Conservation (phyloP, 1,140 invertebrate species). For the Rhynchophorus ferrugineus region DNA sequence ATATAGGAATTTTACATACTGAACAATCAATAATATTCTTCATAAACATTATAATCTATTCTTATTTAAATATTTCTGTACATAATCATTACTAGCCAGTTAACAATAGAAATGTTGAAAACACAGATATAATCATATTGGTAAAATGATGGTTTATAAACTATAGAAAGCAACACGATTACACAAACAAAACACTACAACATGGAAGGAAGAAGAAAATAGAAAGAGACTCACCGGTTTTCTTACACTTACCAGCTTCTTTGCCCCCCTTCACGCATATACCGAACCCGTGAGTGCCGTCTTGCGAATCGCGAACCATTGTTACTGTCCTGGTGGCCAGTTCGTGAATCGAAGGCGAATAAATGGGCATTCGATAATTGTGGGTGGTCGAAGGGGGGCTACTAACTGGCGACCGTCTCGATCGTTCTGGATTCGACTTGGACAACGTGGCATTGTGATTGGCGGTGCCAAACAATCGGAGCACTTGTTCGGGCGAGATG, state of each 20-base stretch:
- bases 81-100: too few species aligned
- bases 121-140: too few species aligned
- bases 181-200: too few species aligned
- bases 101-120: too few species aligned
- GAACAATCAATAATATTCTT: too few species aligned
- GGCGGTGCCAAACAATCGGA: slow-evolving; percentile 54
- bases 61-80: too few species aligned
- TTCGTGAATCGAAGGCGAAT: slow-evolving; percentile 50
- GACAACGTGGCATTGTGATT: slow-evolving; percentile 17
- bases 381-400: slow-evolving; percentile 65
- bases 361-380: slow-evolving; percentile 33
- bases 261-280: slow-evolving; percentile 85
- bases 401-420: slow-evolving; percentile 59
- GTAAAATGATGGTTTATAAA: too few species aligned
- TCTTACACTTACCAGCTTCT: slow-evolving; percentile 57
- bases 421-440: slow-evolving; percentile 37
- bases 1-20: too few species aligned
- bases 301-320: slow-evolving; percentile 70
- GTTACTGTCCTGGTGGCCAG: slow-evolving; percentile 71
- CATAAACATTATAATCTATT: too few species aligned
- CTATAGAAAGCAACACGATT: too few species aligned
- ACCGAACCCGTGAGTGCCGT: slow-evolving; percentile 71
- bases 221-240: background rate
- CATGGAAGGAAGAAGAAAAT: too few species aligned
- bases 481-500: slow-evolving; percentile 71